Evolutionary conservation across 2,113 vertebrate genomes (phyloP).

Genomic region (Cinclus cinclus): DNA sequence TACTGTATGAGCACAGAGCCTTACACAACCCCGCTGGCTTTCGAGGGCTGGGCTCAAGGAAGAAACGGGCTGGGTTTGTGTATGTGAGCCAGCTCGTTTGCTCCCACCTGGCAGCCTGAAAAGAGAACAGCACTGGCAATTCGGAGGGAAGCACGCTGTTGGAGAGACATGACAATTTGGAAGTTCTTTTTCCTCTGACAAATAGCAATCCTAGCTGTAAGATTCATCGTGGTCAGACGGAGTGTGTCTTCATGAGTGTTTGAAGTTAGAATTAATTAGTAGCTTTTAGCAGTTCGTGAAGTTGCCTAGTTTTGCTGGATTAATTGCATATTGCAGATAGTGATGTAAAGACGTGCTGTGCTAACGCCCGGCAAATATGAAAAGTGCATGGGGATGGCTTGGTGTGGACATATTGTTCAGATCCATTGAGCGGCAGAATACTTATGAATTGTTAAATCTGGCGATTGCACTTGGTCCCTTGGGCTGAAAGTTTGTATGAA

Average conservation of each 20-base stretch:
- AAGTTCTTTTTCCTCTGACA: neutral
- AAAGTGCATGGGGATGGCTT: neutral
- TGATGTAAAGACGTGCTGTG: neutral
- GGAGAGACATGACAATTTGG: neutral
- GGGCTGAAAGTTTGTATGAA: constrained; percentile 6
- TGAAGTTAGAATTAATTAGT: constrained; percentile 16
- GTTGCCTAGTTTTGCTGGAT: neutral
- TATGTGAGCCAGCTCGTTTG: neutral
- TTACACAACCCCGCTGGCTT: rapidly evolving
- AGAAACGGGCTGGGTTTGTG: neutral
- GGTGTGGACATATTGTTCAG: neutral
- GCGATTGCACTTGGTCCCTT: neutral
- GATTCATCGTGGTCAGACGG: neutral
- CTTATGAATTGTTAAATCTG: constrained; percentile 44
- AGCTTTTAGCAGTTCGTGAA: neutral
- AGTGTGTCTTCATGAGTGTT: neutral
- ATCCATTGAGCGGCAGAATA: neutral
- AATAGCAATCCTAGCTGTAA: neutral
- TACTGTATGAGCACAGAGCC: neutral
- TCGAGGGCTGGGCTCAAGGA: neutral
- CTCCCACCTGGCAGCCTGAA: neutral
- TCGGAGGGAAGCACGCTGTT: neutral
- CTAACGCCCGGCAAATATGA: neutral
- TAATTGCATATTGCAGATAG: neutral
- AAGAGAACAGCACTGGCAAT: neutral